Evolutionary conservation across 30 jellyfish, hydroid and myxozoan species (phyloP).

Genomic region (Chironex yamaguchii): DNA sequence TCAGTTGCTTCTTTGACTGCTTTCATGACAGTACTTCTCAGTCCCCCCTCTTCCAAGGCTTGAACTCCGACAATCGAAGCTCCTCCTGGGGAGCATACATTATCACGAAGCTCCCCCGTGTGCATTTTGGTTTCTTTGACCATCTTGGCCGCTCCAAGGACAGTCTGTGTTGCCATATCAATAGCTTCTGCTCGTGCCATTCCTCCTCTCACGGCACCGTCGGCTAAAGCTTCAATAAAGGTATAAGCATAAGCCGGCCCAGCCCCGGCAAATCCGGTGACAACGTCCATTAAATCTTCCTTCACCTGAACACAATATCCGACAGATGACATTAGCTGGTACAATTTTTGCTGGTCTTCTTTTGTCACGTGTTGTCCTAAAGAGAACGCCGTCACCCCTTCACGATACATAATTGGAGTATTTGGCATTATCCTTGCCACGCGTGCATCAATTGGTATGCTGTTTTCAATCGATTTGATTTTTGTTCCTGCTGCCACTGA

Average conservation of each 20-base stretch:
- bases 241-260: conserved; percentile 91
- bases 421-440: conserved; percentile 81
- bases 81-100: conserved; percentile 87
- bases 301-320: conserved; percentile 80
- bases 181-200: conserved; percentile 69
- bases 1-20: conserved; percentile 70
- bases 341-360: conserved; percentile 68
- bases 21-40: conserved; percentile 72
- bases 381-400: conserved; percentile 82
- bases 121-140: conserved; percentile 76
- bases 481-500: conserved; percentile 90
- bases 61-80: conserved; percentile 81
- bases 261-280: conserved; percentile 89
- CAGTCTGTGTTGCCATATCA: conserved; percentile 81
- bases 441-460: conserved; percentile 59
- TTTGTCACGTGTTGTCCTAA: conserved; percentile 52
- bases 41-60: conserved; percentile 73
- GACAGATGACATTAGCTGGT: conserved; percentile 69
- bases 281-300: conserved; percentile 79
- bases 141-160: conserved; percentile 83
- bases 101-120: conserved; percentile 72
- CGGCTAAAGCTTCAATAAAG: conserved; percentile 84
- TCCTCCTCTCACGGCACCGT: conserved; percentile 89
- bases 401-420: conserved; percentile 71
- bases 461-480: conserved; percentile 39